Evolutionary conservation across 1,140 invertebrate species (phyloP), one percentile per base, ranked within the genome.

Genomic region (Notospermus geniculatus): DNA sequence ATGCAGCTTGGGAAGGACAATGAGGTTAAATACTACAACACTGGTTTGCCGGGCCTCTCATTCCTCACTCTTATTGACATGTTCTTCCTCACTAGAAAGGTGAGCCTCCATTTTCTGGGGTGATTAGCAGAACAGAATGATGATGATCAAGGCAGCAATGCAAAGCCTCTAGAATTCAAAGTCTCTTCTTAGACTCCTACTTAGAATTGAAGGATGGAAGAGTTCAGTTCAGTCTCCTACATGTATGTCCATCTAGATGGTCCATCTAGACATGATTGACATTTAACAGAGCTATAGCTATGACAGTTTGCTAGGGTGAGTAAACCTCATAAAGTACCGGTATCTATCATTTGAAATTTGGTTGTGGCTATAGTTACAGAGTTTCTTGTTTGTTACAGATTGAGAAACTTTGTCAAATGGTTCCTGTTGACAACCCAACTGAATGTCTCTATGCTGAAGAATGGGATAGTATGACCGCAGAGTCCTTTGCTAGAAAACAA

Each of bases 21-120:
- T n/a, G 70, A 64, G 36, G 66, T 78, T 11, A 65, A 62, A 17
- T 66, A 60, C 17, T 83, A 77, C 63, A 68, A 43, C 43, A 71
- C 70, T 23, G 71, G 66, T 54, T 80, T 81, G 29, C 82, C 82
- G 1, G 68, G 73, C 22, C 57, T 82, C 13, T 78, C 79, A 15
- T 39, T 77, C 0, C 65, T 72, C 28, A 72, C 73, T 27, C 63
- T 82, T 0, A 45, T 82, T 32, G 79, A 83, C 54, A 62, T 83
- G 2, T 68, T 80, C 30, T 63, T 66, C 13, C 74, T 76, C 41
- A 67, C 73, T 41, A 68, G 64, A 55, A 72, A 71, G 69, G 74
- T 75, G 43, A 62, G 54, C n/a, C n/a, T n/a, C n/a, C n/a, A 25
- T 32, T 39, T 13, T 46, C 59, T 2, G 4, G 32, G 29, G 1